Evolutionary conservation across 2,113 vertebrate genomes (phyloP).

Genomic region (Dicentrarchus labrax): DNA sequence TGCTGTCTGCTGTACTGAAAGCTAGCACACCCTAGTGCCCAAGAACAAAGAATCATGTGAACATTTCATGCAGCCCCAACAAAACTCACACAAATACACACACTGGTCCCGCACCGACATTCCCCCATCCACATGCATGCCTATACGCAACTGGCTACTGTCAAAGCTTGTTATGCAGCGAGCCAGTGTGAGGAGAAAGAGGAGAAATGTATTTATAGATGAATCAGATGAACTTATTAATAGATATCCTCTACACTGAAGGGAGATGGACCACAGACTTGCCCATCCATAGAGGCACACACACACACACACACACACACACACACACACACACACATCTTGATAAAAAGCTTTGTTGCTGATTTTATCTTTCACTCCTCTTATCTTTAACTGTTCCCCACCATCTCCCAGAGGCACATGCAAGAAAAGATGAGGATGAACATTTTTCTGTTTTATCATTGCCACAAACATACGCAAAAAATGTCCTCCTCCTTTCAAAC

Average conservation of each 20-base stretch:
- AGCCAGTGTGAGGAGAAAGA: constrained; percentile 57
- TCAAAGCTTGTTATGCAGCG: constrained; percentile 64
- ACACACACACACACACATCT: constrained; percentile 29
- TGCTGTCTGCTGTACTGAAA: constrained; percentile 57
- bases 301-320: constrained; percentile 29
- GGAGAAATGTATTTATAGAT: constrained; percentile 80
- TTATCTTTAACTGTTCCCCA: constrained; percentile 55
- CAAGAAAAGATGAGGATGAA: constrained; percentile 15
- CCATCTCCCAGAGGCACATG: constrained; percentile 39
- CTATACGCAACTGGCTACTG: constrained; percentile 49
- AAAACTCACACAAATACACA: background rate
- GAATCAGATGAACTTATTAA: constrained; percentile 77
- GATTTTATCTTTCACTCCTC: constrained; percentile 63
- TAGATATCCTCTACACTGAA: constrained; percentile 72
- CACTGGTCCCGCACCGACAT: background rate
- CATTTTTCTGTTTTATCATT: constrained; percentile 28
- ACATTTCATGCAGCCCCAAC: constrained; percentile 14
- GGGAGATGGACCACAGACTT: constrained; percentile 64
- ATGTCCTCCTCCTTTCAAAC: background rate
- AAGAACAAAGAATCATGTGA: constrained; percentile 31
- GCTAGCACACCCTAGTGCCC: constrained; percentile 14
- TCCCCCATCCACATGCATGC: constrained; percentile 22
- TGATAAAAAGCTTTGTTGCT: constrained; percentile 63
- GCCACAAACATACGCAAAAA: constrained; percentile 36
- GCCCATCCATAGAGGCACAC: constrained; percentile 3